Percentiles rank a stretch among this genome's conserved stretches.
Evolutionary conservation across 1,140 invertebrate genomes (phyloP).

Genomic region (Neodiprion pinetum): DNA sequence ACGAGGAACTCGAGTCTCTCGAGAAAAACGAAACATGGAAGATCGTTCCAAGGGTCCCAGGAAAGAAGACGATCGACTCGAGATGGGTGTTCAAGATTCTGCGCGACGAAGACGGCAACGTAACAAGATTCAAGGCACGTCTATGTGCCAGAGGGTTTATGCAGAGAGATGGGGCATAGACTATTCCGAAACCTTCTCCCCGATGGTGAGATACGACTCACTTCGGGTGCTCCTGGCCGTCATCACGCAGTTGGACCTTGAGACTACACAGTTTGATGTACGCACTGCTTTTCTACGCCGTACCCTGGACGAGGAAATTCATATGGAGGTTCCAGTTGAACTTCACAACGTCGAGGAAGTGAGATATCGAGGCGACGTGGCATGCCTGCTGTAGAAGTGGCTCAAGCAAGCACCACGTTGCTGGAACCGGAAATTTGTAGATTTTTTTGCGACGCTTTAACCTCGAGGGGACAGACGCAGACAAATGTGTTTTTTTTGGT

Average conservation of each 20-base stretch:
- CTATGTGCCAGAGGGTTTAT: background rate
- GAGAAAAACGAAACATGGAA: slow-evolving; percentile 23
- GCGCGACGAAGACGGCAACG: background rate
- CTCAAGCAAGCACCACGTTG: slow-evolving; percentile 52
- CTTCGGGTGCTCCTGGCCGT: background rate
- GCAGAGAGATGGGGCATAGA: background rate
- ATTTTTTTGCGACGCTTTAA: slow-evolving; percentile 13
- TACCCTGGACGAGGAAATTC: slow-evolving; percentile 48
- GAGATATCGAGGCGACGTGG: slow-evolving; percentile 20
- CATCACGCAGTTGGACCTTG: slow-evolving; percentile 16
- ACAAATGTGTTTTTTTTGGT: slow-evolving; percentile 18
- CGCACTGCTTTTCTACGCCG: slow-evolving; percentile 53
- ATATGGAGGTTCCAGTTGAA: slow-evolving; percentile 38
- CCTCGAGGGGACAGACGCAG: slow-evolving; percentile 10
- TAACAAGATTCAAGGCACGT: background rate
- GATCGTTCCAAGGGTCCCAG: slow-evolving; percentile 23
- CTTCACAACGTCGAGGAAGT: slow-evolving; percentile 14
- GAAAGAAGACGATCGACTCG: slow-evolving; percentile 28
- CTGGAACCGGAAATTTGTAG: slow-evolving; percentile 46
- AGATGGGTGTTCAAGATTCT: slow-evolving; percentile 34
- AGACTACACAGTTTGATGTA: slow-evolving; percentile 40
- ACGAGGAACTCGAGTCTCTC: slow-evolving; percentile 11
- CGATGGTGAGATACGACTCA: background rate
- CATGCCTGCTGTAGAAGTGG: slow-evolving; percentile 44
- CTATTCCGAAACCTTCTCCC: background rate